Base-by-base conservation (phyloP, 2,797 vertebrate genomes). In the Enteromius radiatus region DNA sequence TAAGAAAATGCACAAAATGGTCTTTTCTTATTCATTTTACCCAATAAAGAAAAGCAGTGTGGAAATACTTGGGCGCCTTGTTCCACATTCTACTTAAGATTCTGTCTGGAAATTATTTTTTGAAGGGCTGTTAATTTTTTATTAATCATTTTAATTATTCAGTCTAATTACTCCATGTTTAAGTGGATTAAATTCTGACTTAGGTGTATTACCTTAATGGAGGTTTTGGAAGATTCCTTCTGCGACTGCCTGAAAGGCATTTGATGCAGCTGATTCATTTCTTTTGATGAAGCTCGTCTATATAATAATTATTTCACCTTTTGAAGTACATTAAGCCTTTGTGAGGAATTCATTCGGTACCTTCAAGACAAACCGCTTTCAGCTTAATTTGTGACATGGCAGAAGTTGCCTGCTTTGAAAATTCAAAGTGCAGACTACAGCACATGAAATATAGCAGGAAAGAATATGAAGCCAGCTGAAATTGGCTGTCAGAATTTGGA, bases 401-500 rank as follows among this genome's bases (percentile, higher is more conserved):
- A 36, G 41, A 76, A 28, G 74, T 49, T 49, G 33, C 86, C 83
- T 74, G n/a, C 68, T 84, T 86, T 54, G 41, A 73, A 14, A 75
- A 84, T 90, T 88, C 75, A 73, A 47, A 47, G 65, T 23, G 38
- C 76, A 82, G 76, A 88, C 84, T 80, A 69, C 76, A 84, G 84
- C 83, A 69, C 71, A 82, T 82, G 86, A 4, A 64, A 85, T 84
- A 65, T 65, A 85, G 84, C 81, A 84, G 54, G 43, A 76, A 43
- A 26, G 59, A 76, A 83, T 61, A 77, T 78, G 81, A 86, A 70
- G 26, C 88, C 86, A 89, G 87, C 78, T 84, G 49, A 74, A 88
- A 88, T 84, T 86, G 89, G 87, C 88, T 89, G 91, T 92, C 89
- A 91, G 87, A 84, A 28, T 26, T 7, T 73, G 83, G 12, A 81